Conservation (phyloP, 2,888 invertebrate genomes). For the Drosophila crucigera region DNA sequence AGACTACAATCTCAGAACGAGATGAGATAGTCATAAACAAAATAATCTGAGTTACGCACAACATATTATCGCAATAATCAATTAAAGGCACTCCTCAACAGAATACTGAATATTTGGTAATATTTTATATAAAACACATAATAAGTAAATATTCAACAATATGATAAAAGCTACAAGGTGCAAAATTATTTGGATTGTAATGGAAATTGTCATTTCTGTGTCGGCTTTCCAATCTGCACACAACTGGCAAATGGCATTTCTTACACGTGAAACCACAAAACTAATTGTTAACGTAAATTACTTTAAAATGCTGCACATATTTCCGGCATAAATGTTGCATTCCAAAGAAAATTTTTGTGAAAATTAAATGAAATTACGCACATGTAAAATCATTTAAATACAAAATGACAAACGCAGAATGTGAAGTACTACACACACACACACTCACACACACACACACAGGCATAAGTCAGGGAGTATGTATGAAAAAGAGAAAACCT, state of each 20-base stretch:
- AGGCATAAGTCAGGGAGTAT: constrained; percentile 10
- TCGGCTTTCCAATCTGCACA: constrained; percentile 13
- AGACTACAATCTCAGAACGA: neutral
- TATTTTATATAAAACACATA: neutral
- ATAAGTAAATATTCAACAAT: neutral
- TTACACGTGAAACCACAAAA: constrained; percentile 39
- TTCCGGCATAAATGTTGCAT: constrained; percentile 70
- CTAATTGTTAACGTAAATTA: constrained; percentile 51
- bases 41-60: neutral
- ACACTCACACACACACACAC: constrained; percentile 9
- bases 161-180: neutral
- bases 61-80: neutral
- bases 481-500: constrained; percentile 35
- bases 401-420: constrained; percentile 59
- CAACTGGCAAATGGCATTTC: constrained; percentile 20
- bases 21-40: neutral
- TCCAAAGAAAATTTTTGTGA: constrained; percentile 56
- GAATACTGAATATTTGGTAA: neutral
- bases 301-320: constrained; percentile 73
- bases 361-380: constrained; percentile 70
- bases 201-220: constrained; percentile 10
- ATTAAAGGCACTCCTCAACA: neutral
- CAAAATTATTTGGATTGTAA: constrained; percentile 1
- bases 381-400: constrained; percentile 67
- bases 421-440: constrained; percentile 16